Evolutionary conservation across 2,113 vertebrate genomes (phyloP).

Genomic region (Todiramphus chloris): DNA sequence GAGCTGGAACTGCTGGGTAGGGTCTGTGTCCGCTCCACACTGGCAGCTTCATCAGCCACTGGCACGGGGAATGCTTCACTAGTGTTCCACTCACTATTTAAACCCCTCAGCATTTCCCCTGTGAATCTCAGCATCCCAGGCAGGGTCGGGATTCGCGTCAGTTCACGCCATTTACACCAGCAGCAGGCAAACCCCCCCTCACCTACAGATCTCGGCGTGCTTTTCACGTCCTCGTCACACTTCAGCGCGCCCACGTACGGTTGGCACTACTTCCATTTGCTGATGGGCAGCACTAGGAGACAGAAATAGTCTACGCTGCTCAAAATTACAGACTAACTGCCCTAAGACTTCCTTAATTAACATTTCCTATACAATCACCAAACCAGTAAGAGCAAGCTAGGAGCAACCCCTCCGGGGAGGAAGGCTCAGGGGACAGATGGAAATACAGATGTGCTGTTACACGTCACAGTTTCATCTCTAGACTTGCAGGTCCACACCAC

Average conservation of each 20-base stretch:
- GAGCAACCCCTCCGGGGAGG: background rate
- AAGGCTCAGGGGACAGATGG: background rate
- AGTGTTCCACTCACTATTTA: background rate
- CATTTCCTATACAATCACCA: background rate
- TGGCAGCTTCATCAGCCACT: background rate
- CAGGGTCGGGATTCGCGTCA: background rate
- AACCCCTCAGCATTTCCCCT: background rate
- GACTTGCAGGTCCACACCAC: background rate
- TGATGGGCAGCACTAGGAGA: slow-evolving; percentile 1
- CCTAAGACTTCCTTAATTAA: background rate
- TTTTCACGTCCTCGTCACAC: background rate
- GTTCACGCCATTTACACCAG: background rate
- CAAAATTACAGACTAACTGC: background rate
- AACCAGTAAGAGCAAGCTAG: background rate
- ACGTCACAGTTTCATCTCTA: background rate
- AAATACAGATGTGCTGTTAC: background rate
- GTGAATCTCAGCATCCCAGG: background rate
- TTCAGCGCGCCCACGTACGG: background rate
- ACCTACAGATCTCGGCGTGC: background rate
- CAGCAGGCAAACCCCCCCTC: background rate
- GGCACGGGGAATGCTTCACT: background rate
- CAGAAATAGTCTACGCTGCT: background rate
- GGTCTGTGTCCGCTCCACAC: background rate
- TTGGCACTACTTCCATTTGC: background rate
- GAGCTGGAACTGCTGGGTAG: background rate